Evolutionary conservation across 2,113 vertebrate genomes (phyloP).

Genomic region (Periophthalmodon schlosseri): DNA sequence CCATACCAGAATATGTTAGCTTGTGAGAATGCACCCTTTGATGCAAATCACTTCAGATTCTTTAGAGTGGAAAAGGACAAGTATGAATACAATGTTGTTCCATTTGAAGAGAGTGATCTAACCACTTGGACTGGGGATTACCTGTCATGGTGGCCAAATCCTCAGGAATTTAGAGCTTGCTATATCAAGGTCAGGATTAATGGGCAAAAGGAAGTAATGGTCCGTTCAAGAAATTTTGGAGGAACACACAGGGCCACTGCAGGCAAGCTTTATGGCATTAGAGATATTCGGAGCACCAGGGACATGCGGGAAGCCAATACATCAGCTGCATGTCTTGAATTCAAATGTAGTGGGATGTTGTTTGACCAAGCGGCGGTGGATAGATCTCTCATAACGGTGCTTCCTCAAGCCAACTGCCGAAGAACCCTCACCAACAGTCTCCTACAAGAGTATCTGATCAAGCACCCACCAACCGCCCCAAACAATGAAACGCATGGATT

Average conservation of each 20-base stretch:
- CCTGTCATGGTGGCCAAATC: slow-evolving; percentile 97
- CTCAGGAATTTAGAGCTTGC: slow-evolving; percentile 96
- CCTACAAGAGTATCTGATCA: slow-evolving; percentile 86
- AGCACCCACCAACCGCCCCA: slow-evolving; percentile 83
- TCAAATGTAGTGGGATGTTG: slow-evolving; percentile 96
- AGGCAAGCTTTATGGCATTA: slow-evolving; percentile 89
- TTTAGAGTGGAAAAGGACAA: slow-evolving; percentile 93
- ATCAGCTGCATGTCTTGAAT: slow-evolving; percentile 92
- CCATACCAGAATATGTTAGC: slow-evolving; percentile 84
- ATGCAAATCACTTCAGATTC: slow-evolving; percentile 92
- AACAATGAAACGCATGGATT: slow-evolving; percentile 82
- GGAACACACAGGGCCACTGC: slow-evolving; percentile 85
- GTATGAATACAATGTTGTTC: slow-evolving; percentile 96
- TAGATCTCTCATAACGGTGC: slow-evolving; percentile 84
- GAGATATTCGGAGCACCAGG: slow-evolving; percentile 90
- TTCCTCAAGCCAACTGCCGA: slow-evolving; percentile 89
- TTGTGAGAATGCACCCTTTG: slow-evolving; percentile 85
- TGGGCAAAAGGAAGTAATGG: slow-evolving; percentile 90
- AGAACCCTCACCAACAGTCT: slow-evolving; percentile 81
- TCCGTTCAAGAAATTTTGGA: slow-evolving; percentile 86
- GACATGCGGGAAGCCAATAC: slow-evolving; percentile 74
- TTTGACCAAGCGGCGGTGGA: slow-evolving; percentile 89
- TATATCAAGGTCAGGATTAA: slow-evolving; percentile 91
- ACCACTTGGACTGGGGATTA: slow-evolving; percentile 92
- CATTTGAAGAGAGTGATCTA: slow-evolving; percentile 89